Base-by-base conservation (phyloP, 2,797 vertebrate genomes). In the Staurois parvus region DNA sequence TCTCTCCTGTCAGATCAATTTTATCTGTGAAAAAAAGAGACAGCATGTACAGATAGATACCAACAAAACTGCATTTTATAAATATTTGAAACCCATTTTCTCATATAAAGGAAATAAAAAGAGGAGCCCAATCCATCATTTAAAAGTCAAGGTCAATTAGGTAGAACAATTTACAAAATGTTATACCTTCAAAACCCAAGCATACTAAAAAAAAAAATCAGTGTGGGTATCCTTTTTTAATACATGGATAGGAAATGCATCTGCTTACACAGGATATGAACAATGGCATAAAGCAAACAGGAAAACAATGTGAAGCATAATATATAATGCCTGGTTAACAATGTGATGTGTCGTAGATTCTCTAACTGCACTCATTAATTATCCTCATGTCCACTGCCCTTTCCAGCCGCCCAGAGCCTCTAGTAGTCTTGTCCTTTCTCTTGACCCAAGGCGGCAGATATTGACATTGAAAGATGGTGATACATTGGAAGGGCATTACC, bases 401-500 rank as follows among this genome's bases (percentile, higher is more conserved):
- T 83, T 75, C 40, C 42, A 76, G 30, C 12, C 40, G 30, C 72
- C 73, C 64, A 69, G 62, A 76, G 64, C 26, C 81, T 76, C 72
- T 68, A n/a, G 72, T 76, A 83, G 28, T 66, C 26, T 17, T 74
- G 56, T 83, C 80, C 70, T 73, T 66, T 75, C 59, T 75, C 72
- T 19, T 83, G 81, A 83, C 81, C 70, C 72, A 59, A 48, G 56
- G 81, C 72, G 19, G 37, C n/a, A 42, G 48, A 72, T 62, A 10
- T 11, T 84, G 76, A 79, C 76, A 75, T 52, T 70, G 83, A 81
- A 87, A 15, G 26, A 15, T 70, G 82, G 76, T 42, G 82, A 64
- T 19, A 59, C 76, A 85, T 72, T 9, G 83, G 29, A 1, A 42
- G 84, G 32, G 66, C 73, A 84, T 88, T 87, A 79, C 81, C 79